A percentile compares a stretch with the other conserved stretches of the same genome.
Conservation (phyloP, 23 tunicate species). For the Trididemnum nubilum region DNA sequence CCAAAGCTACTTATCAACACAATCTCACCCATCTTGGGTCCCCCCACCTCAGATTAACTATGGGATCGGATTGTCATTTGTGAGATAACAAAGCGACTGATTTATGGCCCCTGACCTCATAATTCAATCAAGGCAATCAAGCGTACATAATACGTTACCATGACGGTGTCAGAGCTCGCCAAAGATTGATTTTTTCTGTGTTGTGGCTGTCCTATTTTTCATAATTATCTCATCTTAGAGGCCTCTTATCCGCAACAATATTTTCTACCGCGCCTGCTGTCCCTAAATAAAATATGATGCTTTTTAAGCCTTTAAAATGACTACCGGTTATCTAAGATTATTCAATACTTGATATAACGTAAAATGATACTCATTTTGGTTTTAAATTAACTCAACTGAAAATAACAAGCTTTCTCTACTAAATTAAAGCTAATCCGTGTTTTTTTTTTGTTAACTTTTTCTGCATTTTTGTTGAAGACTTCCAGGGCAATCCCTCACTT, state of each 20-base stretch:
- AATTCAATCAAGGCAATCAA: constrained; percentile 35
- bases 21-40: constrained; percentile 9
- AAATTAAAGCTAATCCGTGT: too few species aligned
- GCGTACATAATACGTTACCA: background rate
- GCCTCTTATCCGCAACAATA: background rate
- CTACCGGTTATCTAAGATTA: too few species aligned
- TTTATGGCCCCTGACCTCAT: constrained; percentile 27
- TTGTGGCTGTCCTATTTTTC: background rate
- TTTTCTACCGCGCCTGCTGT: too few species aligned
- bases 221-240: background rate
- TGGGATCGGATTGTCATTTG: constrained; percentile 10
- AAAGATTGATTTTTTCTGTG: background rate
- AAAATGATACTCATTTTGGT: too few species aligned
- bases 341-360: too few species aligned
- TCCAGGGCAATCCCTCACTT: too few species aligned
- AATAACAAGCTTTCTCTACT: too few species aligned
- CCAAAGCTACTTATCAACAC: constrained; percentile 17
- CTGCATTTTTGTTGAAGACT: too few species aligned
- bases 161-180: constrained; percentile 1
- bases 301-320: too few species aligned
- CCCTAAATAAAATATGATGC: too few species aligned
- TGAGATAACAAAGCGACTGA: constrained; percentile 44
- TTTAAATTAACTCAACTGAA: too few species aligned
- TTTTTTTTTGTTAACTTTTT: too few species aligned
- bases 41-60: constrained; percentile 8